Conservation (phyloP, 2,797 vertebrate species). For the Distichodus sexfasciatus region DNA sequence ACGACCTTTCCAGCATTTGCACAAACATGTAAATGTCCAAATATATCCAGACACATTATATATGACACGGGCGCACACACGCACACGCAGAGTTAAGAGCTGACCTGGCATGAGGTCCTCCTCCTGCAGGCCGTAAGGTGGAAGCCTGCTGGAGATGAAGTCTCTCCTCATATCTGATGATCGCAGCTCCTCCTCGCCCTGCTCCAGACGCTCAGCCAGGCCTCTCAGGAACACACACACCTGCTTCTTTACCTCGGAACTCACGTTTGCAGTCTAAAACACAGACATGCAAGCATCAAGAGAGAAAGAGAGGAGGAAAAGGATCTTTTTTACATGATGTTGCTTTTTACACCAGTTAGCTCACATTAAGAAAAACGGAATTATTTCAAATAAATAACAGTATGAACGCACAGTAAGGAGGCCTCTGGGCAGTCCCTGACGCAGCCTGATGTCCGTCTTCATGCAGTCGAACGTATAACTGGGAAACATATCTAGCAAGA, state of each 20-base stretch:
- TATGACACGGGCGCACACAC: not conserved
- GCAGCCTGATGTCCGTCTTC: slow-evolving; percentile 69
- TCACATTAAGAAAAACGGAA: not conserved
- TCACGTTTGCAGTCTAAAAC: slow-evolving; percentile 64
- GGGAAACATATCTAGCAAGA: slow-evolving; percentile 82
- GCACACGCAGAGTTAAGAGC: not conserved
- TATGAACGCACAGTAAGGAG: slow-evolving; percentile 76
- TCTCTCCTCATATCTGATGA: slow-evolving; percentile 86
- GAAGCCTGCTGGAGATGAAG: slow-evolving; percentile 81
- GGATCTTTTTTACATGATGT: too few species aligned
- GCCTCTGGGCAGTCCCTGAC: slow-evolving; percentile 78
- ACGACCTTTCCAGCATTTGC: not conserved
- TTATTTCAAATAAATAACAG: not conserved
- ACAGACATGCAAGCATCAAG: not conserved
- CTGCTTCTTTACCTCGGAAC: slow-evolving; percentile 45
- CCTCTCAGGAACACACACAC: slow-evolving; percentile 73
- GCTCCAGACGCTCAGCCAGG: slow-evolving; percentile 77
- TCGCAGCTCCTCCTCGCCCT: slow-evolving; percentile 58
- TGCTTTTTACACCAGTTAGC: not conserved
- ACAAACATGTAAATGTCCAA: too few species aligned
- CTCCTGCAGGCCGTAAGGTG: slow-evolving; percentile 68
- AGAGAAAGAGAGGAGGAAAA: not conserved
- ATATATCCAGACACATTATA: too few species aligned
- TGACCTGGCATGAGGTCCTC: slow-evolving; percentile 70
- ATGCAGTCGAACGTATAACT: slow-evolving; percentile 77